Percentiles rank a stretch among this genome's conserved stretches.
phyloP scores from a whole-genome alignment of 2,113 vertebrate species.

The Xiphorhynchus elegans region DNA sequence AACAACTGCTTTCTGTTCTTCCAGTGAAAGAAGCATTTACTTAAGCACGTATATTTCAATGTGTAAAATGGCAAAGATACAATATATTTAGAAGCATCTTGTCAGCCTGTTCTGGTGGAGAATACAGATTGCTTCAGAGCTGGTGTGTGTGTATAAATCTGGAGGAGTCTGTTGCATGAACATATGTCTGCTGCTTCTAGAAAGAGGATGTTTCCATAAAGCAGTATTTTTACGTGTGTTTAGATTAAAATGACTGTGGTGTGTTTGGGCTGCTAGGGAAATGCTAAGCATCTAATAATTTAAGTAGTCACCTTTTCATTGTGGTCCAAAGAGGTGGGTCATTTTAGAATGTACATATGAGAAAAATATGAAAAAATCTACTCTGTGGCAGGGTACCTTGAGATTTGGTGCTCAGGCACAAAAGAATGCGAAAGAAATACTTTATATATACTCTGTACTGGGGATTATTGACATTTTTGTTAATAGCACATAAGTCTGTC shows the following conservation, averaged over 20 bases:
- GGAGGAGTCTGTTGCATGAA: background rate
- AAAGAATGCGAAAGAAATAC: background rate
- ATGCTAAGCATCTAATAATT: background rate
- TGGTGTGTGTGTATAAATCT: accelerated
- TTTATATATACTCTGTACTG: background rate
- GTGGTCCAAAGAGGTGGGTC: background rate
- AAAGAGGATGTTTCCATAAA: background rate
- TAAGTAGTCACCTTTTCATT: background rate
- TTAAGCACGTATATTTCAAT: background rate
- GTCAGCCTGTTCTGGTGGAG: background rate
- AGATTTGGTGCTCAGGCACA: background rate
- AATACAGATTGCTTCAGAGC: background rate
- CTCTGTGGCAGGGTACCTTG: background rate
- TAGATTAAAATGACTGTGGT: background rate
- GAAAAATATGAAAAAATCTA: background rate
- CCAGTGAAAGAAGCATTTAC: background rate
- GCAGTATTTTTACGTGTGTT: accelerated
- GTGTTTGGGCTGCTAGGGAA: background rate
- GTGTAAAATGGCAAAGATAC: background rate
- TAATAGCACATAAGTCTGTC: background rate
- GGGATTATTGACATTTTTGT: background rate
- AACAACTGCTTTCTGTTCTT: background rate
- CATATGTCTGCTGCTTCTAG: background rate
- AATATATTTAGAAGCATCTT: background rate
- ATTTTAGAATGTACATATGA: accelerated